Conservation (phyloP, 2,888 invertebrate genomes). For the Tubiluchus corallicola region DNA sequence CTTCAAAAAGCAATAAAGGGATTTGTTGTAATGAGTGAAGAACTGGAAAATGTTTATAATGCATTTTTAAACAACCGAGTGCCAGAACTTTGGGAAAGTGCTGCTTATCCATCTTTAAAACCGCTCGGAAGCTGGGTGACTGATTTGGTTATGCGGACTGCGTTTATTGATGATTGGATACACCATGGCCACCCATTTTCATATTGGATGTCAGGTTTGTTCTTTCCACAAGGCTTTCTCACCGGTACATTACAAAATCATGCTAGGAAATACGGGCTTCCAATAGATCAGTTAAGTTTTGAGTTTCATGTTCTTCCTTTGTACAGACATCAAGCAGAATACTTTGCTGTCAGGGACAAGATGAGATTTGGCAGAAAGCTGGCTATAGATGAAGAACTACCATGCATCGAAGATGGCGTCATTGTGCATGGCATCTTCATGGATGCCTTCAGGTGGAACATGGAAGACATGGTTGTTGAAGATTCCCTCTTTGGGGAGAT, state of each 20-base stretch:
- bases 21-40: slow-evolving; percentile 75
- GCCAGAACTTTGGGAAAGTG: slow-evolving; percentile 58
- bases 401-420: slow-evolving; percentile 26
- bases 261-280: slow-evolving; percentile 27
- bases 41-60: slow-evolving; percentile 58
- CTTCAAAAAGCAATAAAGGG: slow-evolving; percentile 77
- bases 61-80: slow-evolving; percentile 63
- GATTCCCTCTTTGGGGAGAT: slow-evolving; percentile 43
- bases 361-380: slow-evolving; percentile 27
- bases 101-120: slow-evolving; percentile 68
- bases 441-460: slow-evolving; percentile 28
- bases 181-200: slow-evolving; percentile 25
- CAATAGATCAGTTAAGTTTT: slow-evolving; percentile 31
- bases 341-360: slow-evolving; percentile 20
- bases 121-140: slow-evolving; percentile 65
- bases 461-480: slow-evolving; percentile 13
- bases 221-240: slow-evolving; percentile 32
- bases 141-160: slow-evolving; percentile 57
- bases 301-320: slow-evolving; percentile 42
- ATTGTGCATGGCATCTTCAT: slow-evolving; percentile 30
- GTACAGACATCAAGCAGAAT: slow-evolving; percentile 24
- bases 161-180: slow-evolving; percentile 45
- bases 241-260: slow-evolving; percentile 31
- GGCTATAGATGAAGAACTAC: slow-evolving; percentile 24
- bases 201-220: slow-evolving; percentile 31